Evolutionary conservation across 2,113 vertebrate genomes (phyloP).

Genomic region (Chlamydotis undulata): DNA sequence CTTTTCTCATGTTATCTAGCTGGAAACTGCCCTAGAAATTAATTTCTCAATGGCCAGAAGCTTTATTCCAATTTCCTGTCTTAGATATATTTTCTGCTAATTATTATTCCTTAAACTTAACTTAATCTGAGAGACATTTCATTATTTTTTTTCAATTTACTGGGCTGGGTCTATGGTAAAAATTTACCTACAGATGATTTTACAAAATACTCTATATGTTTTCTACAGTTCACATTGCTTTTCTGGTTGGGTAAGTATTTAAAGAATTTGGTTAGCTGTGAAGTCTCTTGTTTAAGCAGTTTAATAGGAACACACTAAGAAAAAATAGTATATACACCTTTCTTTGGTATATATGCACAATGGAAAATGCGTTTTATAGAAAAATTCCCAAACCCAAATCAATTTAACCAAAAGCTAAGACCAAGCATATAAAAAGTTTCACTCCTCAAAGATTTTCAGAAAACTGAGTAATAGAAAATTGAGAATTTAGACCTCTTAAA

Average conservation of each 20-base stretch:
- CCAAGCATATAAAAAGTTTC: neutral
- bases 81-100: neutral
- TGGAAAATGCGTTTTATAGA: neutral
- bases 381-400: neutral
- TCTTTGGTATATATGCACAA: neutral
- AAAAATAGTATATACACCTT: neutral
- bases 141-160: neutral
- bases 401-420: neutral
- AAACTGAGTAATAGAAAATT: neutral
- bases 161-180: neutral
- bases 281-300: neutral
- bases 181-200: neutral
- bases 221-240: neutral
- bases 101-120: neutral
- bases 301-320: neutral
- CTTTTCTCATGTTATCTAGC: neutral
- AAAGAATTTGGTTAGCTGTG: neutral
- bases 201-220: neutral
- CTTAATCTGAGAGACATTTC: neutral
- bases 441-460: neutral
- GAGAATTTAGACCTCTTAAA: neutral
- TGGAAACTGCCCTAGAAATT: constrained; percentile 12
- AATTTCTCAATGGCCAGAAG: neutral
- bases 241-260: neutral
- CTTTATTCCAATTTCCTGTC: neutral